phyloP scores from a whole-genome alignment of 2,888 invertebrate genomes.

The Caenorhabditis angaria region DNA sequence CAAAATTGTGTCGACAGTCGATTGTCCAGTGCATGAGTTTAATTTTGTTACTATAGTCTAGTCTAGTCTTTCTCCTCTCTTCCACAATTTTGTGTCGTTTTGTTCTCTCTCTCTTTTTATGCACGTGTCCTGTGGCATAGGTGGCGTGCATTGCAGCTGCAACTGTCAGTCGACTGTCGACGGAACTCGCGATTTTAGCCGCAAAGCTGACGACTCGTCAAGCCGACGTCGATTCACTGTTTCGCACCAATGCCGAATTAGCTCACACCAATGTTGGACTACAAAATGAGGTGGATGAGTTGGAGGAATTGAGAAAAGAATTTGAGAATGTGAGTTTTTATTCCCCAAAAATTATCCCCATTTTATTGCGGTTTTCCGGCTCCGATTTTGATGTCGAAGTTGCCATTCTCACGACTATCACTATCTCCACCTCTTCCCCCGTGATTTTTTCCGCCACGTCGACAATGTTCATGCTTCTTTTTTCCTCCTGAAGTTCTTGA shows the following conservation, averaged over 20 bases:
- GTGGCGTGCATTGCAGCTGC: constrained; percentile 48
- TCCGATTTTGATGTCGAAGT: constrained; percentile 1
- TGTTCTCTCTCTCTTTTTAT: not conserved
- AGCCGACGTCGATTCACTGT: constrained; percentile 67
- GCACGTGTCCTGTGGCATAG: constrained; percentile 33
- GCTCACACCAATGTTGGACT: constrained; percentile 66
- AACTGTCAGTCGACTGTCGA: constrained; percentile 51
- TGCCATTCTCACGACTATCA: constrained; percentile 15
- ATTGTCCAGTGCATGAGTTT: too few relatives aligned
- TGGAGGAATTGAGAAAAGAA: constrained; percentile 29
- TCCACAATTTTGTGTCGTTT: not conserved
- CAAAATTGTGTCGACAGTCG: too few relatives aligned
- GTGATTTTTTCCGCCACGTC: not conserved
- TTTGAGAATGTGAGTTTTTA: constrained; percentile 12
- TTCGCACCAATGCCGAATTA: constrained; percentile 67
- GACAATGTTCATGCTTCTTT: not conserved
- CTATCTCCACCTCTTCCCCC: not conserved
- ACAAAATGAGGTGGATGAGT: constrained; percentile 63
- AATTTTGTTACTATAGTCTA: too few relatives aligned
- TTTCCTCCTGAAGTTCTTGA: not conserved
- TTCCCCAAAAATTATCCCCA: too few relatives aligned
- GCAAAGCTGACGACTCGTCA: constrained; percentile 64
- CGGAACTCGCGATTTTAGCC: constrained; percentile 68
- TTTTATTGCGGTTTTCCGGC: not conserved
- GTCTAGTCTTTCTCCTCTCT: too few relatives aligned